Conservation (phyloP, 2,797 vertebrate genomes). For the Octomys mimax region DNA sequence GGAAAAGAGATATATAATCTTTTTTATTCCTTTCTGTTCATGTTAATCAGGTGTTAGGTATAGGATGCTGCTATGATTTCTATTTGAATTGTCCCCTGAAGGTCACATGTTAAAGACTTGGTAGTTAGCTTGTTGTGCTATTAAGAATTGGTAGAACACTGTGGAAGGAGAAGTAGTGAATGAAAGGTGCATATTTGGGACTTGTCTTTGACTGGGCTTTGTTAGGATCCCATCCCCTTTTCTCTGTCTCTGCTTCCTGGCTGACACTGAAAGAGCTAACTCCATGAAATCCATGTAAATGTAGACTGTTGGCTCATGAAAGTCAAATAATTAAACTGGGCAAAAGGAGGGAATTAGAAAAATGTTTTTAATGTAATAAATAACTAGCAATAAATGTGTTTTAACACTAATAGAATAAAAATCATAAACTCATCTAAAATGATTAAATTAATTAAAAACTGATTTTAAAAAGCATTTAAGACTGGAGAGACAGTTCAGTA, state of each 20-base stretch:
- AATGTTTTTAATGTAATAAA: background rate
- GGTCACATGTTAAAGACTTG: background rate
- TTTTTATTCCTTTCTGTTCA: background rate
- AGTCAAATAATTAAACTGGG: background rate
- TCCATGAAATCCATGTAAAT: background rate
- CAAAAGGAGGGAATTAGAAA: background rate
- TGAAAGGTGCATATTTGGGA: background rate
- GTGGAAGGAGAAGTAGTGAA: rapidly evolving
- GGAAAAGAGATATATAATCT: background rate
- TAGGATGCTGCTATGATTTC: background rate
- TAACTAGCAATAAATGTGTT: no score
- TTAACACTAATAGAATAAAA: no score
- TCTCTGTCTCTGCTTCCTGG: no score
- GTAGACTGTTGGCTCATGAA: background rate
- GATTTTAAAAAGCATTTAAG: no score
- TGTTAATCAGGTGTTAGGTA: background rate
- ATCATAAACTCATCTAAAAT: no score
- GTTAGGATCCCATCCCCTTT: background rate
- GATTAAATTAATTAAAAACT: no score
- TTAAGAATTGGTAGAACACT: background rate
- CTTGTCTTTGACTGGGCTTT: no score
- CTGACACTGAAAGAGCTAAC: background rate
- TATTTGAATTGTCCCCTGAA: background rate
- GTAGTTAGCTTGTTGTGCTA: no score
- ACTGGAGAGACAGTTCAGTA: no score